Base-by-base conservation (phyloP, 2,797 vertebrate species). In the Macropodus opercularis region DNA sequence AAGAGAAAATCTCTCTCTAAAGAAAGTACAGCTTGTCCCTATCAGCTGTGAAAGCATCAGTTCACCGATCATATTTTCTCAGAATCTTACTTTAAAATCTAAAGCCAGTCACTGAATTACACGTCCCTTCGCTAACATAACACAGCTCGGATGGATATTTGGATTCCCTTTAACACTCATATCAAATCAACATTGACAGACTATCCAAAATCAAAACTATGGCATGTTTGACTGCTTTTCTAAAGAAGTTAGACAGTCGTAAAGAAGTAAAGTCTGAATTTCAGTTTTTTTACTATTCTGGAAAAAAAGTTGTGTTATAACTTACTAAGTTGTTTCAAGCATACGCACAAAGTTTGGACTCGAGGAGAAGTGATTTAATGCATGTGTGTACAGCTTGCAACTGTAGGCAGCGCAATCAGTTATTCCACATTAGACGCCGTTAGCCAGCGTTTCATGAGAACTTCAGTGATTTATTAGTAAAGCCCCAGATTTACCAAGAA, bases 391-490 rank as follows among this genome's bases (percentile, higher is more conserved):
- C 34, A 48, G 39, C 44, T 31, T n/a, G n/a, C n/a, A 38, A n/a
- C 27, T 48, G 32, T 23, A 31, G 12, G 31, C 66, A 47, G 9
- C 6, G 18, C 56, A 44, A 32, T 27, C 29, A 21, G 35, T 62
- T 48, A 53, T 51, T 40, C 72, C 42, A 42, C 43, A 42, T 54
- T 48, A 17, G 23, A 11, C 40, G 47, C 29, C 14, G 32, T 49
- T 34, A 53, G 46, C 58, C 65, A 36, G 40, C 35, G 67, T 48
- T 59, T 69, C 54, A 44, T 36, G 29, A 35, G n/a, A 66, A 67
- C 41, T 75, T 46, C 24, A 46, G 51, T 69, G 44, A 79, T 72
- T 68, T 48, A 65, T 58, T 60, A 22, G 36, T 41, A 46, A 77
- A 63, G 56, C 50, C 46, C 31, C 27, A 50, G 50, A 73, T 75